Base-by-base conservation (phyloP, 1,140 invertebrate species). In the Neodiprion virginianus region DNA sequence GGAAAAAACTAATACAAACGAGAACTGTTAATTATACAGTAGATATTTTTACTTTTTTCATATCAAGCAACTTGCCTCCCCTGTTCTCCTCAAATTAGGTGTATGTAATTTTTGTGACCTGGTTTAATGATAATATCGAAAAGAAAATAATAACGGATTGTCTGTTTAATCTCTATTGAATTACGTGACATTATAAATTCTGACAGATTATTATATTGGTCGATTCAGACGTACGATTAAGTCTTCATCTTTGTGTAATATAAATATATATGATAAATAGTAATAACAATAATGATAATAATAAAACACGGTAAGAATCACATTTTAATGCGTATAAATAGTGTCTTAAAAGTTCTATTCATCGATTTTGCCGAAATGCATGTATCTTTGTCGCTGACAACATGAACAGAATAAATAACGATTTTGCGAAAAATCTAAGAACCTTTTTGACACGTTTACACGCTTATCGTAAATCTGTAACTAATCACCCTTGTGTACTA, bases 191-290 rank as follows among this genome's bases (percentile, higher is more conserved):
- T 23, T 65, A 76, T 61, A 61, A 61, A n/a, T 83, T 78, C 76
- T 74, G 75, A 77, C 77, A 76, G 73, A 82, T 81, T 82, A 80
- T 83, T 82, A 82, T 81, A 81, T 79, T 75, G 76, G 78, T 81
- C 73, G 75, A 83, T 79, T 79, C 78, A 82, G 83, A 77, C 80
- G 79, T 84, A 83, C 78, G 77, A 79, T 78, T 84, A 85, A 83
- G 77, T 82, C 84, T 85, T 82, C 81, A 85, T 83, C 79, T 85
- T 84, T 83, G 82, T 85, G 83, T 84, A 84, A 84, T 82, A 84
- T 82, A 84, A 84, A 84, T 82, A 84, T 83, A 61, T 61, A 61
- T 8, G 53, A 61, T 61, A 17, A 61, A 61, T 61, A 17, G n/a
- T 61, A 17, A 61, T 61, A 61, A 61, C n/a, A 61, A 61, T 14